A percentile compares a stretch with the other conserved stretches of the same genome.
Evolutionary conservation across 37 sponge, comb jelly and placozoan genomes (phyloP).

Genomic region (Dysidea cf. avara): DNA sequence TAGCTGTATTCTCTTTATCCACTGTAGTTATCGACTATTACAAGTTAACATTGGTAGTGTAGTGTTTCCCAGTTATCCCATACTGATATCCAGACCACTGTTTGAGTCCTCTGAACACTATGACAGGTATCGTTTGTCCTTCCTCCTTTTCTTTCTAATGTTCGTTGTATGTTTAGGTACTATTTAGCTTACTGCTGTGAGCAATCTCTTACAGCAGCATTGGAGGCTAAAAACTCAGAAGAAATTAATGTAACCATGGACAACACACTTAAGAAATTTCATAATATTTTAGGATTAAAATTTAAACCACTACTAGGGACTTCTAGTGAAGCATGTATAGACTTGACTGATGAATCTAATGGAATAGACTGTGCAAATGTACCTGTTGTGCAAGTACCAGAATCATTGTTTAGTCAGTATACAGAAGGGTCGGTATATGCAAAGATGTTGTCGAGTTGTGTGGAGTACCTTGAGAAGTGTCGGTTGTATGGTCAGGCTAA

Average conservation of each 20-base stretch:
- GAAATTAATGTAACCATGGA: too few relatives aligned
- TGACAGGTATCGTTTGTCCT: slow-evolving; percentile 51
- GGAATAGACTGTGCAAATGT: background rate
- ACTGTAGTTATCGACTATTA: slow-evolving; percentile 58
- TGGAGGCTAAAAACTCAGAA: too few relatives aligned
- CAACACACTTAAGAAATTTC: too few relatives aligned
- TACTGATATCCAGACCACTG: slow-evolving; percentile 47
- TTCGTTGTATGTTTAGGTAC: too few relatives aligned
- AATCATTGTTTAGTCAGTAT: slow-evolving; percentile 41
- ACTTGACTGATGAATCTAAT: background rate
- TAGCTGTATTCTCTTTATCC: too few relatives aligned
- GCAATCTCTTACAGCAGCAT: too few relatives aligned
- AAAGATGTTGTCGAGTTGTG: slow-evolving; percentile 21
- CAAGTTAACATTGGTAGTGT: slow-evolving; percentile 61
- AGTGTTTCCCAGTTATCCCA: slow-evolving; percentile 58
- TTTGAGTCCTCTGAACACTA: slow-evolving; percentile 57
- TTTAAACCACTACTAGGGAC: background rate
- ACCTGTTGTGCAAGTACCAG: background rate
- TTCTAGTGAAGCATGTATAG: background rate
- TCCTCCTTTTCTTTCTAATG: background rate
- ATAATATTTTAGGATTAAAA: background rate
- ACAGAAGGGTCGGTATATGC: slow-evolving; percentile 39
- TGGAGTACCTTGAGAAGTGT: slow-evolving; percentile 66
- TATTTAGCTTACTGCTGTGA: too few relatives aligned
- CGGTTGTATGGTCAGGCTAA: slow-evolving; percentile 50